Conservation (phyloP, 2,888 invertebrate species). For the Aquatica leii region DNA sequence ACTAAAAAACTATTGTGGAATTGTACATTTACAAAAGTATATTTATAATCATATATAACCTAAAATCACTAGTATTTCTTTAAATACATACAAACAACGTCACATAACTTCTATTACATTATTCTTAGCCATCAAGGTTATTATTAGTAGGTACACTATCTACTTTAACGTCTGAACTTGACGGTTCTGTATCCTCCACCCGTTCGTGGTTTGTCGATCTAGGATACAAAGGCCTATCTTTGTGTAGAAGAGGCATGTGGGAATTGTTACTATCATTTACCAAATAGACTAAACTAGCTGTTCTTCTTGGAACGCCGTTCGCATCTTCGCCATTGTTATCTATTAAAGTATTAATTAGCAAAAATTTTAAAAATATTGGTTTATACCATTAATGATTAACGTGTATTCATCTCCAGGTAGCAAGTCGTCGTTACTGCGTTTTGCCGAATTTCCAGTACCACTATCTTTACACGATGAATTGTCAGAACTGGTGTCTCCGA, state of each 20-base stretch:
- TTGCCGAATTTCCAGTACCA: constrained; percentile 82
- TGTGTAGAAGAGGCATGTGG: constrained; percentile 52
- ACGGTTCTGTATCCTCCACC: constrained; percentile 32
- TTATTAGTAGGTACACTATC: constrained; percentile 17
- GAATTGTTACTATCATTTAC: constrained; percentile 45
- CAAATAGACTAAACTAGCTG: constrained; percentile 48
- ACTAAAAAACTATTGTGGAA: constrained; percentile 27
- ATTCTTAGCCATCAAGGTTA: constrained; percentile 16
- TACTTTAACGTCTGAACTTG: constrained; percentile 20
- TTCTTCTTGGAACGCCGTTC: constrained; percentile 40
- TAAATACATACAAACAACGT: constrained; percentile 23
- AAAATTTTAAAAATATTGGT: constrained; percentile 4
- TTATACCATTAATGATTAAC: constrained; percentile 48
- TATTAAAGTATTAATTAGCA: too few species aligned
- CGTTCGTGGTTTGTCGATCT: constrained; percentile 57
- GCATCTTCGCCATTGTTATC: constrained; percentile 40
- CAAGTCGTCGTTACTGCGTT: constrained; percentile 68
- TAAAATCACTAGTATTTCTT: constrained; percentile 35
- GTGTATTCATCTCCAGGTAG: constrained; percentile 53
- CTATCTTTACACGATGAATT: constrained; percentile 82
- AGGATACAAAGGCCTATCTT: constrained; percentile 40
- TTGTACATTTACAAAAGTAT: constrained; percentile 28
- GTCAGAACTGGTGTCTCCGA: constrained; percentile 75
- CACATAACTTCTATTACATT: too few species aligned
- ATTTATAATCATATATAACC: constrained; percentile 13